Conservation (phyloP, 1,140 invertebrate genomes). For the Bombus waltoni region DNA sequence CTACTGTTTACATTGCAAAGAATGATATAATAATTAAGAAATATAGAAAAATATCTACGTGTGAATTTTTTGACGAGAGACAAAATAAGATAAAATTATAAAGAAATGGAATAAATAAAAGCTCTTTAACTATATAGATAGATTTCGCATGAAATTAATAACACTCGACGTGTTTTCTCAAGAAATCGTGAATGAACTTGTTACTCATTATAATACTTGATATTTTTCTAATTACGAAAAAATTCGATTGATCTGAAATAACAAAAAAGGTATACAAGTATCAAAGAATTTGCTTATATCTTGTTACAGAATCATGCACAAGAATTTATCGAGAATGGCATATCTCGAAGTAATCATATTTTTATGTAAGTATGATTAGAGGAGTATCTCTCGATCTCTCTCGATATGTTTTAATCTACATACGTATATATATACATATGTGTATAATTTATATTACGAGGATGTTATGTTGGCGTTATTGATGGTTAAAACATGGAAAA, state of each 20-base stretch:
- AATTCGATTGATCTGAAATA: background rate
- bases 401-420: background rate
- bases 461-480: background rate
- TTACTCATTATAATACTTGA: background rate
- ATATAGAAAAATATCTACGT: background rate
- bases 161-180: too few species aligned
- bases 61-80: background rate
- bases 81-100: background rate
- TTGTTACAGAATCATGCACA: slow-evolving; percentile 58
- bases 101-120: background rate
- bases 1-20: background rate
- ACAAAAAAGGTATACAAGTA: background rate
- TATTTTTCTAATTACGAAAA: background rate
- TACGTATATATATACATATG: too few species aligned
- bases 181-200: too few species aligned
- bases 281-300: background rate
- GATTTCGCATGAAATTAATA: background rate
- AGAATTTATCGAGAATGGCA: slow-evolving; percentile 71
- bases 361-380: slow-evolving; percentile 74
- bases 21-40: background rate
- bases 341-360: slow-evolving; percentile 70
- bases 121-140: background rate
- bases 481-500: background rate
- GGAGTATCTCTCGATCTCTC: background rate
- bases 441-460: background rate